These are phyloP conservation scores for Triplophysa rosa DNA, from an alignment of 2,113 vertebrate species.

Conservation along the genomic window DNA sequence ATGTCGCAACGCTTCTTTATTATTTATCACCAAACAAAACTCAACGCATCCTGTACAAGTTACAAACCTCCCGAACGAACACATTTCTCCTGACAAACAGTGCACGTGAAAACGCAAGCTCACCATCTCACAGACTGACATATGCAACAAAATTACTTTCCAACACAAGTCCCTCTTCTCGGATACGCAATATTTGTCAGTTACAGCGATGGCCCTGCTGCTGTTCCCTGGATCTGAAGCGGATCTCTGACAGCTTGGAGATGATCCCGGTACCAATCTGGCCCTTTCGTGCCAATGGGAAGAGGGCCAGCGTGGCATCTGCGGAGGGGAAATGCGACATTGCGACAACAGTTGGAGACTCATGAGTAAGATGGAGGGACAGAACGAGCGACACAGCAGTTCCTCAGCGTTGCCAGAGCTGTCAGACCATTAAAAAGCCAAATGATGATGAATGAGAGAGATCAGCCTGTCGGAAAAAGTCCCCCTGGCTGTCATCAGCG, in stretches of 20 bases:
- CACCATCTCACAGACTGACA: slow-evolving; percentile 24
- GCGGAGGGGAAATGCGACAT: slow-evolving; percentile 50
- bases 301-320: slow-evolving; percentile 71
- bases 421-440: slow-evolving; percentile 58
- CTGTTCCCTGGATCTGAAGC: slow-evolving; percentile 62
- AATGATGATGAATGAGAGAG: slow-evolving; percentile 63
- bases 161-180: slow-evolving; percentile 19
- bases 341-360: slow-evolving; percentile 58
- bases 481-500: slow-evolving; percentile 43
- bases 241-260: slow-evolving; percentile 72
- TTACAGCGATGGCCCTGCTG: slow-evolving; percentile 17
- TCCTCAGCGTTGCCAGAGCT: slow-evolving; percentile 52
- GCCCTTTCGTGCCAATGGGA: slow-evolving; percentile 65
- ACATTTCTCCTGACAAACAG: slow-evolving; percentile 2
- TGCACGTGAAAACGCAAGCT: background rate
- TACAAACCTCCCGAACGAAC: background rate
- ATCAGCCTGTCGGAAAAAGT: slow-evolving; percentile 53
- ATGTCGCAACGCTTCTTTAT: background rate
- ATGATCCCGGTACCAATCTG: slow-evolving; percentile 71
- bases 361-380: slow-evolving; percentile 35
- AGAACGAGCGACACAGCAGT: slow-evolving; percentile 49
- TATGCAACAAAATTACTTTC: slow-evolving; percentile 29
- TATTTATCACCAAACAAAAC: background rate
- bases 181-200: slow-evolving; percentile 26
- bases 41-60: background rate